Conservation (phyloP, 2,113 vertebrate species). For the Esox niger region DNA sequence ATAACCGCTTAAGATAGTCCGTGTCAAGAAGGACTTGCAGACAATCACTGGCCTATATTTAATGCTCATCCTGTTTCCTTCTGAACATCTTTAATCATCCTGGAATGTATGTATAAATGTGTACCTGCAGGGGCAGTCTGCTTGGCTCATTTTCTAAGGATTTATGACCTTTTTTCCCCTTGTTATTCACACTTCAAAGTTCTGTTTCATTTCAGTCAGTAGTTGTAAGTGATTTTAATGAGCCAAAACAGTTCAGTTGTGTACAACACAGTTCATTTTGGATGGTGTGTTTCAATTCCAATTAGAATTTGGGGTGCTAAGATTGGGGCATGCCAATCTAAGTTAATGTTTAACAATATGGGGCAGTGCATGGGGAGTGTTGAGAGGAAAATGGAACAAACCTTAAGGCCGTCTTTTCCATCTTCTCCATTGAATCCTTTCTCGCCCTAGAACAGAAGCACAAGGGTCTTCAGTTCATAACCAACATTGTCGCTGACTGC, state of each 20-base stretch:
- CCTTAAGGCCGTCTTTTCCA: constrained; percentile 10
- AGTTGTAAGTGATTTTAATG: too few species aligned
- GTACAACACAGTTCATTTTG: too few species aligned
- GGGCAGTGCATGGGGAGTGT: not conserved
- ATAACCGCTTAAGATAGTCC: too few species aligned
- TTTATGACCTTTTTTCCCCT: too few species aligned
- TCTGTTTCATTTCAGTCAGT: too few species aligned
- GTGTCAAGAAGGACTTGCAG: not conserved
- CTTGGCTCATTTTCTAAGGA: too few species aligned
- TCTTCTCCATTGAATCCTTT: constrained; percentile 10
- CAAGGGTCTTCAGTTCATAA: not conserved
- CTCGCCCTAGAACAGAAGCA: constrained; percentile 20
- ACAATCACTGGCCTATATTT: not conserved
- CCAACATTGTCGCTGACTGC: not conserved
- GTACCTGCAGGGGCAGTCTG: too few species aligned
- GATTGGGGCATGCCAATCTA: too few species aligned
- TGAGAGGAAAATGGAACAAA: not conserved
- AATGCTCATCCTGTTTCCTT: not conserved
- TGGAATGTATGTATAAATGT: not conserved
- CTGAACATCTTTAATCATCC: not conserved
- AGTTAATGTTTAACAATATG: not conserved
- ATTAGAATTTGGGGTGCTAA: too few species aligned
- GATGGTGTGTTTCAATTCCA: too few species aligned
- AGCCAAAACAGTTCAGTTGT: too few species aligned
- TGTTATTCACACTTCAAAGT: not conserved